Evolutionary conservation across 30 jellyfish, hydroid and myxozoan genomes (phyloP).

Genomic region (Aurelia coerulea): DNA sequence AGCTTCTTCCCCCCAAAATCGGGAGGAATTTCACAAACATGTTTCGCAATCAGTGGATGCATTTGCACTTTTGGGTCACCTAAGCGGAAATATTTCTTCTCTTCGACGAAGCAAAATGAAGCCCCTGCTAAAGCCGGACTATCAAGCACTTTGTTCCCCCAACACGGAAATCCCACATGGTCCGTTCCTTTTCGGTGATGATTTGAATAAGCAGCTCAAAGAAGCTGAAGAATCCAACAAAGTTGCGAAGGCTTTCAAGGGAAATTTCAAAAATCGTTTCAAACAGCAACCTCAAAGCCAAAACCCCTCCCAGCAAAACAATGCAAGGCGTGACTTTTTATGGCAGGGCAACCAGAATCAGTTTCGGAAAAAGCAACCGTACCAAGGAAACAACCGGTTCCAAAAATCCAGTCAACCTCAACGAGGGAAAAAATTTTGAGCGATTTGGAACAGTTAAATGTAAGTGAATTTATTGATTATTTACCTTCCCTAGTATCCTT

Average conservation of each 20-base stretch:
- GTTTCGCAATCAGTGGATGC: constrained; percentile 13
- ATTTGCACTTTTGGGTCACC: neutral
- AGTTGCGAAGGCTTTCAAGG: constrained; percentile 6
- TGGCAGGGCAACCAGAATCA: too few species aligned
- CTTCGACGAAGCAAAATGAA: constrained; percentile 4
- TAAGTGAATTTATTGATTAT: neutral
- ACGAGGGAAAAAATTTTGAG: too few species aligned
- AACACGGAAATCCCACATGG: neutral
- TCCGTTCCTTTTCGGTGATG: neutral
- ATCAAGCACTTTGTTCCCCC: constrained; percentile 20
- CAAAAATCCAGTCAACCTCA: too few species aligned
- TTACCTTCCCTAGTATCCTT: neutral
- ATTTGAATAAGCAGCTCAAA: constrained; percentile 1
- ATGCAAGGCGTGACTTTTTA: constrained; percentile 12
- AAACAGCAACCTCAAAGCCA: neutral
- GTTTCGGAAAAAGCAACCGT: too few species aligned
- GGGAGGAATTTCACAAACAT: neutral
- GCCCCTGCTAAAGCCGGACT: constrained; percentile 9
- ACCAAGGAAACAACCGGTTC: too few species aligned
- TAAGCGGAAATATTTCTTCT: constrained; percentile 9
- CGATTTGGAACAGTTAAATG: neutral
- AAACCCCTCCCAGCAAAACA: neutral
- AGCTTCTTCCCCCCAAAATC: neutral
- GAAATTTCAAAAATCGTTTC: neutral
- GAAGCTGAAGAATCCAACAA: constrained; percentile 9